Evolutionary conservation across 2,888 invertebrate species (phyloP).

Genomic region (Parelbella ahira): DNA sequence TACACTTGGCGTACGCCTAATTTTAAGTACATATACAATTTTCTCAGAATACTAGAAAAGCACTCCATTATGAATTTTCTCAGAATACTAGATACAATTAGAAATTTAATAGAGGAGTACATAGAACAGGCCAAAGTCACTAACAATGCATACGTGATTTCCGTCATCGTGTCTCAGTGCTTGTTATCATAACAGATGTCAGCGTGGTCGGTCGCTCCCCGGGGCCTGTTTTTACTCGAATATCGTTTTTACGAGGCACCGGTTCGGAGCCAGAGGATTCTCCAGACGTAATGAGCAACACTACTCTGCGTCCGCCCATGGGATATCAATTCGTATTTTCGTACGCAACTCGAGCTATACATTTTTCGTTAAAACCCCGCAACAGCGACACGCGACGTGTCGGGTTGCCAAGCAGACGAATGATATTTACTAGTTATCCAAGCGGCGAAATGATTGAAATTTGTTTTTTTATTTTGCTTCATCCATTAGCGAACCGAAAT

Average conservation of each 20-base stretch:
- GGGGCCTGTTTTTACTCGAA: conserved; percentile 48
- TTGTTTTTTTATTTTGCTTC: conserved; percentile 10
- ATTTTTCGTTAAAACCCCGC: conserved; percentile 19
- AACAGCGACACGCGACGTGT: conserved; percentile 1
- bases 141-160: conserved; percentile 40
- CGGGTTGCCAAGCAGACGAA: conserved; percentile 12
- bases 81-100: too few relatives aligned
- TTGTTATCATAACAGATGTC: conserved; percentile 23
- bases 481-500: conserved; percentile 8
- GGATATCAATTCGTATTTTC: conserved; percentile 21
- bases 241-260: conserved; percentile 44
- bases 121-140: too few relatives aligned
- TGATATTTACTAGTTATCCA: conserved; percentile 6
- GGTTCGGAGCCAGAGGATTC: conserved; percentile 13
- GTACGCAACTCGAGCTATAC: conserved; percentile 20
- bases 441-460: conserved; percentile 1
- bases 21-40: too few relatives aligned
- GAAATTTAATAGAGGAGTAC: too few relatives aligned
- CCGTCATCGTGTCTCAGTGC: conserved; percentile 45
- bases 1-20: too few relatives aligned
- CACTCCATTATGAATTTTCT: too few relatives aligned
- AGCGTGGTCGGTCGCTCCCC: conserved; percentile 31
- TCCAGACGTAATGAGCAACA: conserved; percentile 20
- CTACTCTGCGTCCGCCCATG: conserved; percentile 19
- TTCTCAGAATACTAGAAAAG: too few relatives aligned